A percentile compares a stretch with the other conserved stretches of the same genome.
Evolutionary conservation across 2,888 invertebrate species (phyloP).

Genomic region (Coecobrya sp.): DNA sequence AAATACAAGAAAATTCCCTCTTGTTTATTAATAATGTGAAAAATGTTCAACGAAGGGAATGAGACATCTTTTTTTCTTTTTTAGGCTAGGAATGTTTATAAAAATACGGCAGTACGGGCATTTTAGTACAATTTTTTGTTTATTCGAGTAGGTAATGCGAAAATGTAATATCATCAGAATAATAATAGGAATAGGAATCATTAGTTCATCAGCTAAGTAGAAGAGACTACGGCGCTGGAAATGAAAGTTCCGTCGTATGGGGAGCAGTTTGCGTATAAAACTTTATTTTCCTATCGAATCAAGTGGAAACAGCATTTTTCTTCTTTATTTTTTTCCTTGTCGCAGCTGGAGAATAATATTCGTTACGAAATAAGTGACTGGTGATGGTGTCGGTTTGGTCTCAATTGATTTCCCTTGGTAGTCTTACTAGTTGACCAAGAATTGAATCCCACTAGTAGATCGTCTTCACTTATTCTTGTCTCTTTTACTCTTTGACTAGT

Average conservation of each 20-base stretch:
- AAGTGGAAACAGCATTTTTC: neutral
- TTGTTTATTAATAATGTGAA: neutral
- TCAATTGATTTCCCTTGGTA: constrained; percentile 78
- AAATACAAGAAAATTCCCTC: neutral
- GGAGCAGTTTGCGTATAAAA: constrained; percentile 42
- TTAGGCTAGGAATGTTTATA: too few species aligned
- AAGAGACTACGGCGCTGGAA: neutral
- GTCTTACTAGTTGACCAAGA: constrained; percentile 73
- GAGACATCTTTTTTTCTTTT: neutral
- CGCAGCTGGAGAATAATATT: neutral
- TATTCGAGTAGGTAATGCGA: constrained; percentile 10
- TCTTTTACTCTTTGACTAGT: neutral
- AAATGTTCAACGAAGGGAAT: neutral
- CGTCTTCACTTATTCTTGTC: constrained; percentile 39
- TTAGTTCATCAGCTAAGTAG: neutral
- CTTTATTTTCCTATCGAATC: constrained; percentile 40
- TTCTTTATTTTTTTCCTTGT: constrained; percentile 9
- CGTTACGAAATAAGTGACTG: constrained; percentile 33
- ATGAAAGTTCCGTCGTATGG: constrained; percentile 30
- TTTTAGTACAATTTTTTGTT: too few species aligned
- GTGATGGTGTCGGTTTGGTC: constrained; percentile 55
- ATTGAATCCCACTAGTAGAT: constrained; percentile 46
- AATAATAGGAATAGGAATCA: neutral
- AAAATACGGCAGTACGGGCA: too few species aligned
- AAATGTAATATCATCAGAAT: constrained; percentile 3